Conservation (phyloP, 2,113 vertebrate genomes). For the Eublepharis macularius region DNA sequence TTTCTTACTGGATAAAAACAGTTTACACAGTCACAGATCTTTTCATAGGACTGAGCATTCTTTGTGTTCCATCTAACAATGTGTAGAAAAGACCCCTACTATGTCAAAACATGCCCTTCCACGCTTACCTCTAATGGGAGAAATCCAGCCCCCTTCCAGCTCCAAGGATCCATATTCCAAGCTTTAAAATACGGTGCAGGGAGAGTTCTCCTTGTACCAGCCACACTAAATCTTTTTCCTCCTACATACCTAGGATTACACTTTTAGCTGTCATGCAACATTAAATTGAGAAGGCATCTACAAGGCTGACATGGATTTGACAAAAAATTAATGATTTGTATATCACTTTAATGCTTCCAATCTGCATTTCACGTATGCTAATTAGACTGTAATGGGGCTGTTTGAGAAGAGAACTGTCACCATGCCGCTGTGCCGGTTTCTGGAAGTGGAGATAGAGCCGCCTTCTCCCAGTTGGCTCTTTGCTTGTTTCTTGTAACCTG, state of each 20-base stretch:
- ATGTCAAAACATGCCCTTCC: slow-evolving; percentile 72
- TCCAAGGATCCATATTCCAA: slow-evolving; percentile 67
- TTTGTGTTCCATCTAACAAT: slow-evolving; percentile 67
- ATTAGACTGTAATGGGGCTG: slow-evolving; percentile 82
- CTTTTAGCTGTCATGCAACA: slow-evolving; percentile 83
- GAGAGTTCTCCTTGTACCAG: slow-evolving; percentile 79
- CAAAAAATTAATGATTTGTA: slow-evolving; percentile 88
- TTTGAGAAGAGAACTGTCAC: slow-evolving; percentile 84
- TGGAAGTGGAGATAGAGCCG: slow-evolving; percentile 70
- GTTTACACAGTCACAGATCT: not conserved
- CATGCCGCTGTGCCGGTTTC: slow-evolving; percentile 72
- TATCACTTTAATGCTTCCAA: slow-evolving; percentile 84
- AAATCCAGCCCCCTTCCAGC: slow-evolving; percentile 55
- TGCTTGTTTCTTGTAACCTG: slow-evolving; percentile 67
- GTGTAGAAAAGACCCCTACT: slow-evolving; percentile 65
- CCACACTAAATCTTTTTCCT: slow-evolving; percentile 69
- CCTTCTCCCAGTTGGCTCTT: slow-evolving; percentile 65
- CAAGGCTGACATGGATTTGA: slow-evolving; percentile 82
- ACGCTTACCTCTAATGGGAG: slow-evolving; percentile 79
- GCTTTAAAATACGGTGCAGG: slow-evolving; percentile 74
- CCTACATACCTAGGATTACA: slow-evolving; percentile 74
- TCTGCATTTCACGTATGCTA: slow-evolving; percentile 87
- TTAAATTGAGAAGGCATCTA: slow-evolving; percentile 80
- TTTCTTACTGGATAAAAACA: not conserved
- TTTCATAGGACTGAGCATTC: slow-evolving; percentile 55